Percentiles rank a stretch among this genome's conserved stretches.
These are phyloP conservation scores for Anoplophora glabripennis DNA, from an alignment of 1,140 invertebrate species.

Conservation along the genomic window DNA sequence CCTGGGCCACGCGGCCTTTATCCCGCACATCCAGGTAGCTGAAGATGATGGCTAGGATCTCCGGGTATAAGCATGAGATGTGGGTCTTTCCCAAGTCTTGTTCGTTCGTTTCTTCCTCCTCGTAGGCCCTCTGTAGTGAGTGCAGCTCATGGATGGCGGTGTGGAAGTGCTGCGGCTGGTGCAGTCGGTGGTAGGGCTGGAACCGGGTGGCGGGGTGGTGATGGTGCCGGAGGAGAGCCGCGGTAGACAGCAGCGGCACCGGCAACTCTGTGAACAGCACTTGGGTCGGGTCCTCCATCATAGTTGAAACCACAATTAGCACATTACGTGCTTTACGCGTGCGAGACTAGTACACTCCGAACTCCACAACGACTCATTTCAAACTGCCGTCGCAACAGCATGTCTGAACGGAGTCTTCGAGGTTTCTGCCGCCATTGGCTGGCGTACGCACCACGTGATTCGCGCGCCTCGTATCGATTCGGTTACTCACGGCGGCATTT, in stretches of 20 bases:
- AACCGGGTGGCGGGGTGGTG: slow-evolving; percentile 48
- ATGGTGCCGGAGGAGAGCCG: slow-evolving; percentile 43
- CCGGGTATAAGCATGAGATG: slow-evolving; percentile 86
- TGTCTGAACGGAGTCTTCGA: slow-evolving; percentile 4
- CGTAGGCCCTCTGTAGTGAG: slow-evolving; percentile 50
- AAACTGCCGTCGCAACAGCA: slow-evolving; percentile 35
- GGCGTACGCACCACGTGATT: slow-evolving; percentile 55
- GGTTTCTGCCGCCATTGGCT: slow-evolving; percentile 47
- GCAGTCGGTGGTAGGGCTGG: slow-evolving; percentile 55
- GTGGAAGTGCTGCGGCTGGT: slow-evolving; percentile 57
- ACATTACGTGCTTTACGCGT: slow-evolving; percentile 44
- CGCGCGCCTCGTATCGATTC: slow-evolving; percentile 65
- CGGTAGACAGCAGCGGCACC: slow-evolving; percentile 47
- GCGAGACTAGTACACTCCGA: slow-evolving; percentile 48
- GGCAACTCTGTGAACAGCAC: slow-evolving; percentile 49
- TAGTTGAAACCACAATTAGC: slow-evolving; percentile 20
- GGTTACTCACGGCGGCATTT: slow-evolving; percentile 71
- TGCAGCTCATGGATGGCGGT: slow-evolving; percentile 50
- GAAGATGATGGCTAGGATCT: slow-evolving; percentile 89
- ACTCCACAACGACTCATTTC: slow-evolving; percentile 37
- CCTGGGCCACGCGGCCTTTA: slow-evolving; percentile 84
- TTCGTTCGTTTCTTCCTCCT: slow-evolving; percentile 27
- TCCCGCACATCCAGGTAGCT: slow-evolving; percentile 83
- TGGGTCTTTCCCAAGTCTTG: slow-evolving; percentile 61
- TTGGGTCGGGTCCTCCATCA: slow-evolving; percentile 49